These are phyloP conservation scores for Larimichthys crocea DNA, from an alignment of 2,113 vertebrate species.

Conservation along the genomic window DNA sequence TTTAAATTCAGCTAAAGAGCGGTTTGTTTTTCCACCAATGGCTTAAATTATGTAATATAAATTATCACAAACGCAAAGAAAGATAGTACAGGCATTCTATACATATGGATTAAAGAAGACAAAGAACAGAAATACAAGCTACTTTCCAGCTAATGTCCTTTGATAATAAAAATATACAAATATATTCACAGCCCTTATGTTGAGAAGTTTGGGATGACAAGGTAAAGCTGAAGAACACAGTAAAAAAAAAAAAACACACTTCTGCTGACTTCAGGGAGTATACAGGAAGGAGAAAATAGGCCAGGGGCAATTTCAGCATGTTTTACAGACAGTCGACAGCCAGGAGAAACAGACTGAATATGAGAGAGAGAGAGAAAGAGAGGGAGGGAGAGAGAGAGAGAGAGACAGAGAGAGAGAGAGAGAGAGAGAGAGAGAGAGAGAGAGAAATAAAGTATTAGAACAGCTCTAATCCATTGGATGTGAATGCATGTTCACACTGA, in stretches of 20 bases:
- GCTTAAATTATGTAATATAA: background rate
- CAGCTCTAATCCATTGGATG: background rate
- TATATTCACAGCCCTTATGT: background rate
- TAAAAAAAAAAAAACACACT: conserved; percentile 8
- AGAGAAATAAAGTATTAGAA: background rate
- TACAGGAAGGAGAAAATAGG: conserved; percentile 50
- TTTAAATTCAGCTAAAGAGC: background rate
- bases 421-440: background rate
- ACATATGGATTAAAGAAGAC: background rate
- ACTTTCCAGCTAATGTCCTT: background rate
- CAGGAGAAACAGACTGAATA: conserved; percentile 6
- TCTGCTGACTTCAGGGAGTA: conserved; percentile 43
- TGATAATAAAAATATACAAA: conserved; percentile 14
- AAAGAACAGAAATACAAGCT: background rate
- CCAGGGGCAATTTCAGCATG: conserved; percentile 35
- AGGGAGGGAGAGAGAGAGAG: background rate
- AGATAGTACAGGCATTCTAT: background rate
- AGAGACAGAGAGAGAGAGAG: background rate
- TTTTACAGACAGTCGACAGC: conserved; percentile 32
- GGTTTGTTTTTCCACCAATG: background rate
- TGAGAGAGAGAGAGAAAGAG: background rate
- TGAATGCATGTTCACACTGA: conserved; percentile 1
- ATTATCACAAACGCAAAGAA: background rate
- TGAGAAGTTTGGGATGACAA: conserved; percentile 29
- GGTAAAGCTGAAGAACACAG: conserved; percentile 23